phyloP scores from a whole-genome alignment of 2,888 invertebrate genomes.

The Epiblema foenella region DNA sequence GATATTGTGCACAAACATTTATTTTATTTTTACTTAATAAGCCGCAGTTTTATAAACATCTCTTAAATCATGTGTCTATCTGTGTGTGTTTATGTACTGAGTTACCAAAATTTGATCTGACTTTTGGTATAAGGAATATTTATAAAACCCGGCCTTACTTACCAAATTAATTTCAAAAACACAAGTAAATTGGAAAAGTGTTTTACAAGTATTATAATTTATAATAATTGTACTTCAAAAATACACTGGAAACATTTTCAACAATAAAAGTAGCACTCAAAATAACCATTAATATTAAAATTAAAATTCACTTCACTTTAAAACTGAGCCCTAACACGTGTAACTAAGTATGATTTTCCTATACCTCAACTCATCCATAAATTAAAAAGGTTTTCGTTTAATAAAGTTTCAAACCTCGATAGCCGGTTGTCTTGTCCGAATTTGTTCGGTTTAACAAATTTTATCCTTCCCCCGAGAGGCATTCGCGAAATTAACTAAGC shows the following conservation, averaged over 20 bases:
- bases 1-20: too few relatives aligned
- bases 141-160: too few relatives aligned
- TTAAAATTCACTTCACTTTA: not conserved
- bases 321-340: not conserved
- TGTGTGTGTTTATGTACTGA: too few relatives aligned
- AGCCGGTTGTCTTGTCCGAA: slow-evolving; percentile 29
- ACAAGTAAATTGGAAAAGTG: not conserved
- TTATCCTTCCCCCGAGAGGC: slow-evolving; percentile 48
- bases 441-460: slow-evolving; percentile 46
- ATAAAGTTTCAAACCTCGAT: slow-evolving; percentile 42
- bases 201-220: not conserved
- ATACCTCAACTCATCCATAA: not conserved
- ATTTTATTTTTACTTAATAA: too few relatives aligned
- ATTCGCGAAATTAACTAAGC: slow-evolving; percentile 47
- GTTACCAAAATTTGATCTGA: too few relatives aligned
- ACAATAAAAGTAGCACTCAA: slow-evolving; percentile 16
- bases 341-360: not conserved
- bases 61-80: too few relatives aligned
- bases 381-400: slow-evolving; percentile 25
- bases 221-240: not conserved
- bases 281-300: slow-evolving; percentile 27
- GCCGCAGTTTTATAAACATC: too few relatives aligned
- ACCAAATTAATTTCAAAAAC: not conserved
- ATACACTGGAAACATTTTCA: not conserved
- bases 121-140: too few relatives aligned